Base-by-base conservation (phyloP, 2,888 invertebrate genomes). In the Ptilodon capucinus region DNA sequence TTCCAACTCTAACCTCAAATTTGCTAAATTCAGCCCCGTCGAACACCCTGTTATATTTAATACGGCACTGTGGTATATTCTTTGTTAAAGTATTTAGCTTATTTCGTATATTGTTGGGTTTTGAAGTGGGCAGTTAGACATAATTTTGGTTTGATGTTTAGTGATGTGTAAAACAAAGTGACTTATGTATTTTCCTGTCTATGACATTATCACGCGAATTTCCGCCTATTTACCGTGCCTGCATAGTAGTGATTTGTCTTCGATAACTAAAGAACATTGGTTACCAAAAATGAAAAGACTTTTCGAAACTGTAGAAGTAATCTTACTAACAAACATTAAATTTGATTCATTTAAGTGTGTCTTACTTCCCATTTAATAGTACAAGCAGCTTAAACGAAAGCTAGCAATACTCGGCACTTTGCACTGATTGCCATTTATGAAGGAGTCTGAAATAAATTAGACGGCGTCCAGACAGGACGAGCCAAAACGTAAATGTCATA, bases 401-500 rank as follows among this genome's bases (percentile, higher is more conserved):
- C 4, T n/a, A 28, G n/a, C 47, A 40, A 46, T 39, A 18, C 17
- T 39, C 42, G 49, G 42, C 51, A 59, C n/a, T 57, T 56, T 62
- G 51, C 57, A 55, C 44, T 52, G 49, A 54, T 61, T 60, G 60
- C 57, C 57, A 53, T 59, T 64, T 64, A 60, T 61, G 62, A 57
- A 54, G 62, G 64, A 60, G 71, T 68, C 69, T 68, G 63, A 83
- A 83, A 84, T 85, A 86, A 82, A 79, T 80, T 77, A 76, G 79
- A 70, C 73, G 57, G 61, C 59, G 64, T 51, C 68, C 82, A 86
- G 85, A 84, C 84, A 72, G 61, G 69, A 73, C 71, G 74, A 71
- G 71, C 74, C 73, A 82, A 81, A 84, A 81, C 77, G 81, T 74
- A 76, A 85, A 87, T 86, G 88, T 86, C 86, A 84, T 78, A 68